phyloP scores from a whole-genome alignment of 2,113 vertebrate genomes.

The Pavo muticus region DNA sequence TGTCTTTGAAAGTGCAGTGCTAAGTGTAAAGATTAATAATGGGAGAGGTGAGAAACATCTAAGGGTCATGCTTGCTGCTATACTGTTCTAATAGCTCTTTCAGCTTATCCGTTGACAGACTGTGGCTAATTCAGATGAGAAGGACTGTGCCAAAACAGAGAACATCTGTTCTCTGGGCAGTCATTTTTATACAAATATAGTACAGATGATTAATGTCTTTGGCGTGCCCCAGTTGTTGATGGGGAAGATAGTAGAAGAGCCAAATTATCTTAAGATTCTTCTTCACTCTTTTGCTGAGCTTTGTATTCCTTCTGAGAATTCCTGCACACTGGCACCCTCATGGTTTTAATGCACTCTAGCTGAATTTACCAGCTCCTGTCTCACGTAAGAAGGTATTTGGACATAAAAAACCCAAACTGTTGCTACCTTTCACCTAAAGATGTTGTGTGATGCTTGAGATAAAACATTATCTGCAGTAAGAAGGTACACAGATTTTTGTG shows the following conservation, averaged over 20 bases:
- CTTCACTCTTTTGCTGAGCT: not conserved
- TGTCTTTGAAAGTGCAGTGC: not conserved
- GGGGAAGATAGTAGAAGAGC: not conserved
- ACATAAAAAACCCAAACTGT: not conserved
- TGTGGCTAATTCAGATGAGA: not conserved
- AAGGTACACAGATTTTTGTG: rapidly evolving
- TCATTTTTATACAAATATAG: slow-evolving; percentile 40
- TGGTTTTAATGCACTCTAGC: rapidly evolving
- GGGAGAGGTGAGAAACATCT: not conserved
- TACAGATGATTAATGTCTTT: slow-evolving; percentile 33
- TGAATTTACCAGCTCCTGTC: not conserved
- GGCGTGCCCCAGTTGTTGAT: not conserved
- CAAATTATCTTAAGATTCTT: not conserved
- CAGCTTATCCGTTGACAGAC: not conserved
- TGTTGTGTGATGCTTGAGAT: not conserved
- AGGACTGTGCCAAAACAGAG: not conserved
- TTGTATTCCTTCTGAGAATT: not conserved
- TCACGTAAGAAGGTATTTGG: not conserved
- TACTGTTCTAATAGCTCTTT: not conserved
- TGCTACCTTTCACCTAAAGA: not conserved
- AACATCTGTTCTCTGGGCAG: slow-evolving; percentile 57
- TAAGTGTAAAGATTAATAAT: not conserved
- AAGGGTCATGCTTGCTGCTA: not conserved
- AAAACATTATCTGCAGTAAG: not conserved
- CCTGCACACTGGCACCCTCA: not conserved